These are phyloP conservation scores for Tetramorium alpestre DNA, from an alignment of 1,140 invertebrate genomes.

Conservation along the genomic window DNA sequence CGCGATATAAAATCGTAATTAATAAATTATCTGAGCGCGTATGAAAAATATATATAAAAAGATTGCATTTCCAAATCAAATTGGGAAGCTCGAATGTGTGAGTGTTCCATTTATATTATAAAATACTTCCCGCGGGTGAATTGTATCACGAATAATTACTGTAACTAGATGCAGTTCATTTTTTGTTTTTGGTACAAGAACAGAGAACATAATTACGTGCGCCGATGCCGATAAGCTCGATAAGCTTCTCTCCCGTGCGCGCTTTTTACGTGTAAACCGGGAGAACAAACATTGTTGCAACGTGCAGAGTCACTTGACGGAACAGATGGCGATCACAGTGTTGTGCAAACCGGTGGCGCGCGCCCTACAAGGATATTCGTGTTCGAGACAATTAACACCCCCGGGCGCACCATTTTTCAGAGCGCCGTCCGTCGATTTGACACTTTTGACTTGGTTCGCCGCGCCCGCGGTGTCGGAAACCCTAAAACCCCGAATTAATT, in stretches of 20 bases:
- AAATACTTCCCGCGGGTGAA: not conserved
- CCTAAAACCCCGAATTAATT: slow-evolving; percentile 71
- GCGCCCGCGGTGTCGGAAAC: slow-evolving; percentile 35
- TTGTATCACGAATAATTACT: slow-evolving; percentile 21
- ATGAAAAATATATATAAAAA: not conserved
- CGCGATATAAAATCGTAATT: not conserved
- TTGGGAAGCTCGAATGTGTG: not conserved
- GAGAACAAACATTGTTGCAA: slow-evolving; percentile 72
- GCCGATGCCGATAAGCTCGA: slow-evolving; percentile 29
- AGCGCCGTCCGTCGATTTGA: slow-evolving; percentile 68
- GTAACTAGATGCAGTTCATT: not conserved
- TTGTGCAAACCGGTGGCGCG: slow-evolving; percentile 71
- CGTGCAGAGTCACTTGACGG: slow-evolving; percentile 69
- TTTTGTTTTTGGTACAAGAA: not conserved
- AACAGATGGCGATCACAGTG: slow-evolving; percentile 72
- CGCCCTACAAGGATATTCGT: slow-evolving; percentile 60
- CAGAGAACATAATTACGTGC: slow-evolving; percentile 19
- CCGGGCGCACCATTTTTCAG: slow-evolving; percentile 70
- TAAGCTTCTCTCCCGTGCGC: slow-evolving; percentile 32
- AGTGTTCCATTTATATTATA: slow-evolving; percentile 3
- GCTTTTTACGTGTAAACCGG: slow-evolving; percentile 58
- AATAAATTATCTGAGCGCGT: not conserved
- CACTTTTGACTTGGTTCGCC: slow-evolving; percentile 56
- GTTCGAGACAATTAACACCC: slow-evolving; percentile 74
- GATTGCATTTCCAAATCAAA: not conserved